These are phyloP conservation scores for Caenorhabditis tropicalis DNA, from an alignment of 1,140 invertebrate species.

Conservation along the genomic window DNA sequence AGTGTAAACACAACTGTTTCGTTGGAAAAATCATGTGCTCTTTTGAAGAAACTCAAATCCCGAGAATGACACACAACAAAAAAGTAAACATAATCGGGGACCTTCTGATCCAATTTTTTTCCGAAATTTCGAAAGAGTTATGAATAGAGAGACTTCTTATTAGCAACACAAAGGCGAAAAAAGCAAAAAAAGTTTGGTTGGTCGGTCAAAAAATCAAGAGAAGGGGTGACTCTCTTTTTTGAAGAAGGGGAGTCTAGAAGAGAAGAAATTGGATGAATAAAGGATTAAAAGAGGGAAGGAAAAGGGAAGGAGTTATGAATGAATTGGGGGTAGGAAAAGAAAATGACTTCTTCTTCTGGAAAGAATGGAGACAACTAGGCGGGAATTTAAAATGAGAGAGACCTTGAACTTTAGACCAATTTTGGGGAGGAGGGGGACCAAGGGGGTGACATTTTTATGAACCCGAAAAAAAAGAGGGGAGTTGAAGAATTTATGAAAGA, in stretches of 20 bases:
- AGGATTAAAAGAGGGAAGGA: neutral
- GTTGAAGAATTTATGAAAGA: too few species aligned
- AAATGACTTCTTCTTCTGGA: neutral
- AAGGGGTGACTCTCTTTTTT: neutral
- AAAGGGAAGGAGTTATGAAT: neutral
- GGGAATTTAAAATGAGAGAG: neutral
- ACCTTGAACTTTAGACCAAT: neutral
- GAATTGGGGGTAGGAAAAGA: neutral
- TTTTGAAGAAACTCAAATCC: neutral
- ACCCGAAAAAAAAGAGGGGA: neutral
- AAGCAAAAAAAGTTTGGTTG: neutral
- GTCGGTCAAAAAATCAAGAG: neutral
- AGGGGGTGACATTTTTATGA: neutral
- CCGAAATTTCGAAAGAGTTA: too few species aligned
- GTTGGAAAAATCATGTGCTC: neutral
- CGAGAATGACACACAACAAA: neutral
- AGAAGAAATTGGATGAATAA: slow-evolving; percentile 5
- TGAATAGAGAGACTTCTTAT: neutral
- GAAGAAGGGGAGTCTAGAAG: neutral
- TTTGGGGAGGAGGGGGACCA: neutral
- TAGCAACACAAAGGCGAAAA: neutral
- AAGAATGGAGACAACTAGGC: too few species aligned
- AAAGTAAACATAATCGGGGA: neutral
- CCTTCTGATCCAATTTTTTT: neutral
- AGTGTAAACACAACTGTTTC: neutral